Base-by-base conservation (phyloP, 2,797 vertebrate genomes). In the Pterois miles region DNA sequence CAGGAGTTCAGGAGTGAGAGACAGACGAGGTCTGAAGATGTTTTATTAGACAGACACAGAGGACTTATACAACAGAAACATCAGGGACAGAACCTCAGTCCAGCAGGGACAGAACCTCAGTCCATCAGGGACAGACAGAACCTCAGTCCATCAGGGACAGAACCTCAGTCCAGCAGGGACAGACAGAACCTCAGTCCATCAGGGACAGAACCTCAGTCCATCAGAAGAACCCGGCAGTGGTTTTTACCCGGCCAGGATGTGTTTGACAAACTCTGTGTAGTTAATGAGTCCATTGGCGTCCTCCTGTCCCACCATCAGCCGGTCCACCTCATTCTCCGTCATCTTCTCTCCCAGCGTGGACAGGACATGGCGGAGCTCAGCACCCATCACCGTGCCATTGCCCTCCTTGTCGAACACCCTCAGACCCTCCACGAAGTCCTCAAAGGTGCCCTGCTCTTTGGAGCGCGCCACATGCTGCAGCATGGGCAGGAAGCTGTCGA, bases 391-490 rank as follows among this genome's bases (percentile, higher is more conserved):
- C 0, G 97, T 99, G 78, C 98, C 98, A 0, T 99, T 99, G 68
- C 98, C 97, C 87, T 99, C 98, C 90, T 99, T 99, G 94, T 99
- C 98, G 0, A 99, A 99, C 25, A 99, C 98, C 0, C 97, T 94
- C 68, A 99, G 94, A 20, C 98, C 98, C 90, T 99, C 98, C 85
- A 99, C 97, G 0, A 99, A 99, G 94, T 99, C 98, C 88, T 99
- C 98, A 0, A 96, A 97, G 82, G 92, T 97, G 23, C 98, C 97
- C 91, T 97, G 96, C 91, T 99, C 98, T 76, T 97, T 99, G 92
- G 95, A 93, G n/a, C 96, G 95, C 0, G 98, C 96, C 90, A 99
- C 96, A 57, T 99, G 97, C 93, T 98, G 98, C 88, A 99, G 93
- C 93, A 99, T 97, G 33, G 98, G 98, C 78, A 99, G 95, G 91